A percentile compares a stretch with the other conserved stretches of the same genome.
phyloP scores from a whole-genome alignment of 1,140 invertebrate species.

The Bilobella aurantiaca region DNA sequence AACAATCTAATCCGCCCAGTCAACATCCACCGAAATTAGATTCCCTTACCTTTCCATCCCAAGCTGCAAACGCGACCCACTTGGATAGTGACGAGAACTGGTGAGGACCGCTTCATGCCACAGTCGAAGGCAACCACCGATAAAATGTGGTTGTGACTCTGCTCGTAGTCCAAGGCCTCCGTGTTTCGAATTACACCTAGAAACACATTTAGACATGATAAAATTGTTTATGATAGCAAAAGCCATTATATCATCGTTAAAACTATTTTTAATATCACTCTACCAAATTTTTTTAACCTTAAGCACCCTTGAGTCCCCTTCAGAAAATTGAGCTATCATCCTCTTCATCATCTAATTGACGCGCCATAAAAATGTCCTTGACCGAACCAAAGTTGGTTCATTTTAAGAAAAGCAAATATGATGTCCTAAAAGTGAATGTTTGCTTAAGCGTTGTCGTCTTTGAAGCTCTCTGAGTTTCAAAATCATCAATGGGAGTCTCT shows the following conservation, averaged over 20 bases:
- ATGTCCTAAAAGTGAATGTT: no score
- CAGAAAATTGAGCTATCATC: no score
- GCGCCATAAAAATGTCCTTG: no score
- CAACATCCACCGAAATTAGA: no score
- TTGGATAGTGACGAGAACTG: slow-evolving; percentile 88
- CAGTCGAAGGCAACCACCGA: slow-evolving; percentile 93
- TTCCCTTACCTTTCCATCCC: slow-evolving; percentile 64
- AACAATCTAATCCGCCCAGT: no score
- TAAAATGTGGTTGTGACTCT: slow-evolving; percentile 90
- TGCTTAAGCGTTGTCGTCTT: no score
- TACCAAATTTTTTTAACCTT: neutral
- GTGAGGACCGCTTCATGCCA: slow-evolving; percentile 71
- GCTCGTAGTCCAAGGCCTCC: slow-evolving; percentile 77
- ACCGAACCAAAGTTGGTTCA: no score
- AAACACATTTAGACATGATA: slow-evolving; percentile 23
- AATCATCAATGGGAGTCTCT: no score
- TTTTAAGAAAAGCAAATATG: no score
- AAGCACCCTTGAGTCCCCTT: no score
- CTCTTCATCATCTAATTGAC: no score
- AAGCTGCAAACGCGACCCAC: slow-evolving; percentile 63
- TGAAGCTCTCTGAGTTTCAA: no score
- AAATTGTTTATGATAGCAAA: slow-evolving; percentile 5
- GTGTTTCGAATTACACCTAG: slow-evolving; percentile 76
- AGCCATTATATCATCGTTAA: neutral
- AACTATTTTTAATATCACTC: neutral